Base-by-base conservation (phyloP, 2,113 vertebrate genomes). In the Choloepus hoffmanni region DNA sequence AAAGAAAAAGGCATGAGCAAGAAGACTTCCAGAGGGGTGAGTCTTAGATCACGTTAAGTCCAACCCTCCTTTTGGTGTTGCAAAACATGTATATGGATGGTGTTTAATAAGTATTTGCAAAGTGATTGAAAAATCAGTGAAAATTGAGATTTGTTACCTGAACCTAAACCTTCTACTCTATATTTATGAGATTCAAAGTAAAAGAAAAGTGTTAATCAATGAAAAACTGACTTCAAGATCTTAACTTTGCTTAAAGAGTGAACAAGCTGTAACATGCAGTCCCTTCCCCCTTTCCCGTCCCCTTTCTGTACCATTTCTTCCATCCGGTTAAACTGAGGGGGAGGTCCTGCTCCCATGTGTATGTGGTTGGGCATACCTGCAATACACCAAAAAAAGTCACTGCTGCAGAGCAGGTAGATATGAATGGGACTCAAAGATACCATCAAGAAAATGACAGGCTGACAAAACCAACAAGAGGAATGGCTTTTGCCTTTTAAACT, bases 361-460 rank as follows among this genome's bases (percentile, higher is more conserved):
- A 99, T 89, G 76, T 99, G 98, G 97, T 98, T 99, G 40, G 99
- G 98, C 96, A 99, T 98, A 94, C 99, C 99, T 99, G 97, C 60
- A 96, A 97, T 3, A 96, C 2, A 98, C 79, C 83, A 95, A 91
- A 81, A 89, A 95, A 79, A 60, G 62, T 89, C 85, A 95, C 18
- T 30, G 85, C 16, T 95, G 53, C 21, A 92, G 76, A 45, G 45
- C 13, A 94, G 23, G 95, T 15, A 40, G 30, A 65, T 19, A 10
- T 63, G 19, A 90, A 45, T 16, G 30, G 7, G 55, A 95, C 73
- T 92, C 30, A 88, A 79, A 85, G 62, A 77, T 60, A 67, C 16
- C 62, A 90, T 30, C 53, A 92, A 78, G 13, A 84, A 90, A 79
- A 88, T 21, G 26, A 73, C 30, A 89, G 21, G 40, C 10, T 85